phyloP scores from a whole-genome alignment of 2,888 invertebrate species.

The Spodoptera littoralis region DNA sequence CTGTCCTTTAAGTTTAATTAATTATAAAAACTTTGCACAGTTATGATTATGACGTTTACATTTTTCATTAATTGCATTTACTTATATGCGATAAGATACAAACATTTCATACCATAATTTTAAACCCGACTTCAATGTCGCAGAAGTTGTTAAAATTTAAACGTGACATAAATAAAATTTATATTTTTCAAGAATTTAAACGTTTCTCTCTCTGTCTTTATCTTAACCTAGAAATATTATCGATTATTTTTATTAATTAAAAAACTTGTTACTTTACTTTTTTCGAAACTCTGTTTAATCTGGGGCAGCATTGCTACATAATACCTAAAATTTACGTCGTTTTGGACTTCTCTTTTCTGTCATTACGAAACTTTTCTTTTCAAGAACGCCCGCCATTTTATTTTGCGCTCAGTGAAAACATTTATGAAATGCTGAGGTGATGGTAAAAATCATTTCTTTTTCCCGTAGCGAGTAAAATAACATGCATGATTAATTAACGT shows the following conservation, averaged over 20 bases:
- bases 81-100: neutral
- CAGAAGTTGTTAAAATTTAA: conserved; percentile 19
- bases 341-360: conserved; percentile 20
- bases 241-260: conserved; percentile 25
- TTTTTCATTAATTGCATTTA: no score
- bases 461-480: neutral
- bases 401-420: conserved; percentile 2
- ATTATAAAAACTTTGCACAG: no score
- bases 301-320: conserved; percentile 30
- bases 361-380: conserved; percentile 37
- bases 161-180: conserved; percentile 41
- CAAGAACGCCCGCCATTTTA: conserved; percentile 17
- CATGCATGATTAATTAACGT: no score
- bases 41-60: no score
- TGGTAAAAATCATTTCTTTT: conserved; percentile 7
- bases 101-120: neutral
- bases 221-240: conserved; percentile 22
- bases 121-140: conserved; percentile 24
- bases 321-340: conserved; percentile 40
- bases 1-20: no score
- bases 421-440: conserved; percentile 17
- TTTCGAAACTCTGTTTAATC: conserved; percentile 32
- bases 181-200: conserved; percentile 21
- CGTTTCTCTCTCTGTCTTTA: conserved; percentile 13
- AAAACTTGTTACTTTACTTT: conserved; percentile 18